Base-by-base conservation (phyloP, 1,140 invertebrate genomes). In the Homarus americanus region DNA sequence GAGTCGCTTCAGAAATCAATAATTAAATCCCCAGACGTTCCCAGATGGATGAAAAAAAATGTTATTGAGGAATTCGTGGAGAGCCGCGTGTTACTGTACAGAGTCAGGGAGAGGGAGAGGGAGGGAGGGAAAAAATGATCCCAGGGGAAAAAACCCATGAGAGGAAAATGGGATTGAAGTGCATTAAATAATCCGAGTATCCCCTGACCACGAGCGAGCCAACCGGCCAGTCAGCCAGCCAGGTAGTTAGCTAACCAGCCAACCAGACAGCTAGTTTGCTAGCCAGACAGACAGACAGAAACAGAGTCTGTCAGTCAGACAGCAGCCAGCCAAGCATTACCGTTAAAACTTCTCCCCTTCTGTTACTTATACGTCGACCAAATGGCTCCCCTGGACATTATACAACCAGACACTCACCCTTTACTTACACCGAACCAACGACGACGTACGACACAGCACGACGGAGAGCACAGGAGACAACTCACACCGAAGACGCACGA, bases 301-400 rank as follows among this genome's bases (percentile, higher is more conserved):
- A 34, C 5, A 41, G 24, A 78, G 15, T 38, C 34, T 40, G 44
- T n/a, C n/a, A n/a, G 40, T 78, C 36, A n/a, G 38, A 24, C 75
- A 38, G 20, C 78, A 80, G 24, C 34, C 78, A 24, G 78, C 36
- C 41, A 12, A 72, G 66, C 82, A 41, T n/a, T 72, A 44, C 82
- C 82, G 82, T 84, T 84, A 84, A 84, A 72, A 84, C 82, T 20
- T 83, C 32, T 32, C 53, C 36, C 49, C 3, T 69, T 40, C 53
- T n/a, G n/a, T 32, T n/a, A 34, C 17, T 36, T 12, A 32, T 24
- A 28, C 28, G 38, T 66, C 15, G 53, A 83, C 80, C 80, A 83
- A 63, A 83, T 66, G 80, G 80, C 63, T 38, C 0, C 40, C 40
- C 36, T 17, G 5, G 38, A 15, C 40, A 34, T 9, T 20, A 20